Conservation (phyloP, 2,888 invertebrate species). For the Caenorhabditis wallacei region DNA sequence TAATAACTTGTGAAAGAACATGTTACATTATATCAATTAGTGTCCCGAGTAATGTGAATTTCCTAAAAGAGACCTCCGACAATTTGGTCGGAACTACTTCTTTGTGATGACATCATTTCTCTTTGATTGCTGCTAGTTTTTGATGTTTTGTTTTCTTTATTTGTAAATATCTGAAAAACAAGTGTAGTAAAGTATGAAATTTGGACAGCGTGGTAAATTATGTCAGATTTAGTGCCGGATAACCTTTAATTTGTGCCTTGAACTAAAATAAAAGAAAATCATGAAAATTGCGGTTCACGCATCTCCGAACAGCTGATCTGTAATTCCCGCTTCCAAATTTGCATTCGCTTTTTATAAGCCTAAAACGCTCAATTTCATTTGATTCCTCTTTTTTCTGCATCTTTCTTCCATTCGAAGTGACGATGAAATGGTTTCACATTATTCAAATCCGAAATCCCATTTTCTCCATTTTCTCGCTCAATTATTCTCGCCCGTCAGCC, state of each 20-base stretch:
- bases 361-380: background rate
- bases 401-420: background rate
- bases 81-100: too few relatives aligned
- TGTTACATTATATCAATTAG: too few relatives aligned
- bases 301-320: background rate
- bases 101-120: too few relatives aligned
- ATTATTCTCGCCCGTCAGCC: conserved; percentile 84
- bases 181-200: too few relatives aligned
- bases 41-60: too few relatives aligned
- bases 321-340: background rate
- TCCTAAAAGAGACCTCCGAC: too few relatives aligned
- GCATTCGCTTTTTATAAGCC: background rate
- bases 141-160: too few relatives aligned
- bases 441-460: conserved; percentile 36
- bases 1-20: too few relatives aligned
- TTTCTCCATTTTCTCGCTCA: background rate
- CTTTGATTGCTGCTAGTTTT: too few relatives aligned
- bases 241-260: background rate
- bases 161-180: too few relatives aligned
- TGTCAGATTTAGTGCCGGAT: too few relatives aligned
- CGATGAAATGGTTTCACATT: conserved; percentile 11
- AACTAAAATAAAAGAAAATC: background rate
- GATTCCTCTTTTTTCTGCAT: background rate
- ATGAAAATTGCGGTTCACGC: conserved; percentile 27
- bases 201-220: too few relatives aligned